Percentiles rank a stretch among this genome's conserved stretches.
Conservation (phyloP, 2,797 vertebrate genomes). For the Rhinogobio ventralis region DNA sequence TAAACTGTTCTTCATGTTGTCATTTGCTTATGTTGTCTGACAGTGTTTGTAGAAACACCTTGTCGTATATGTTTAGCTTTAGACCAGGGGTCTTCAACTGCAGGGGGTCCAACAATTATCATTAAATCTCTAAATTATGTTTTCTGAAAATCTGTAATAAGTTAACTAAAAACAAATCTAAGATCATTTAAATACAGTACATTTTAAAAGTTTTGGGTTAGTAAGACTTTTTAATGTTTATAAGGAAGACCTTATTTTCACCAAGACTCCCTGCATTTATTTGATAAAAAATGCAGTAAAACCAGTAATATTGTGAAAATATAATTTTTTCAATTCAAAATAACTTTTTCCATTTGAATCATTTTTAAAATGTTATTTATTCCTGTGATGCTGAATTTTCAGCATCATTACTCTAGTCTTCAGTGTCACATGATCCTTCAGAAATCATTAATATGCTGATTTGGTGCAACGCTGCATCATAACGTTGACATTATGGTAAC, state of each 20-base stretch:
- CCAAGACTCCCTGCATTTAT: neutral
- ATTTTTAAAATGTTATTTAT: neutral
- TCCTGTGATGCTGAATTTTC: neutral
- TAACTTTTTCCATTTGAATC: neutral
- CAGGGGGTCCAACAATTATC: neutral
- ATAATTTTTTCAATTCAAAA: neutral
- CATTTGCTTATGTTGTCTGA: neutral
- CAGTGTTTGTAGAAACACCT: neutral
- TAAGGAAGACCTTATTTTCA: neutral
- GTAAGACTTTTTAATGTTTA: neutral
- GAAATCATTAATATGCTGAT: neutral
- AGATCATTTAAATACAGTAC: neutral
- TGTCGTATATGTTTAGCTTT: neutral
- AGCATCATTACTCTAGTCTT: neutral
- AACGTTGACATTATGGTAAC: too few species aligned
- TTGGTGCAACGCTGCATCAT: too few species aligned
- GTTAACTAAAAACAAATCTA: slow-evolving; percentile 8
- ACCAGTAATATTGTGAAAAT: neutral
- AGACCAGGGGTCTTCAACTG: slow-evolving; percentile 14
- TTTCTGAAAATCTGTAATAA: neutral
- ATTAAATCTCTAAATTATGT: neutral
- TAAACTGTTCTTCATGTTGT: slow-evolving; percentile 1
- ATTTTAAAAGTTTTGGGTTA: neutral
- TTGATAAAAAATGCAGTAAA: neutral
- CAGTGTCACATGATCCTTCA: neutral